Base-by-base conservation (phyloP, 1,140 invertebrate species). In the Drosophila repleta region DNA sequence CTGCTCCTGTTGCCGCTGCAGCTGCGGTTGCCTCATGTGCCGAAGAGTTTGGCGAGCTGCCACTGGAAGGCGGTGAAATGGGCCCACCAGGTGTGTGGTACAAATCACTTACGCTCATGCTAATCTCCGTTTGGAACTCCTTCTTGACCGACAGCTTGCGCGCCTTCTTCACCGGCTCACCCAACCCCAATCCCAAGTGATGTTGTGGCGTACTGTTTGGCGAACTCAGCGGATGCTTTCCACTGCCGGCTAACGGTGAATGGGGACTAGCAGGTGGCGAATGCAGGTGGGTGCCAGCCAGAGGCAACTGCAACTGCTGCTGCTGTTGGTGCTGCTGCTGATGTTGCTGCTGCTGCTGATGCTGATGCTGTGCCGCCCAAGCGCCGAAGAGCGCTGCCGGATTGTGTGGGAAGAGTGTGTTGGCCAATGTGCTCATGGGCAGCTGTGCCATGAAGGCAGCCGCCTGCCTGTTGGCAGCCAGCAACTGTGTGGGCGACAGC, bases 301-400 rank as follows among this genome's bases (percentile, higher is more conserved):
- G 2, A 81, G 61, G 4, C 90, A 79, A 4, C 92, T 79, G 62
- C 29, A 52, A 37, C 37, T 41, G 37, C 8, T 56, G 0, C 90
- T 74, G 20, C 89, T 29, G 90, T 80, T 78, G 67, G 74, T 49
- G 91, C 73, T 92, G 20, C 90, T 92, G 2, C 84, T 85, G 2
- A 81, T 85, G 6, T 81, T 90, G 41, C 60, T 63, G 85, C 18
- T 70, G 67, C 41, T 82, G 79, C 21, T 83, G 68, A 71, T 52
- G 92, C 76, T 91, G 15, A 91, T 92, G 1, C 87, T 83, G 4
- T 11, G 85, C 91, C 37, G 91, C 67, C 85, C 93, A 71, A 48
- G 91, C 90, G 91, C 94, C 92, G 73, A 94, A 94, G 37, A 94
- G 70, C 0, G 92, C 93, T 0, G 92, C 93, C 1, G 93, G 93